phyloP scores from a whole-genome alignment of 2,888 invertebrate species.

The Clusia tigrina region DNA sequence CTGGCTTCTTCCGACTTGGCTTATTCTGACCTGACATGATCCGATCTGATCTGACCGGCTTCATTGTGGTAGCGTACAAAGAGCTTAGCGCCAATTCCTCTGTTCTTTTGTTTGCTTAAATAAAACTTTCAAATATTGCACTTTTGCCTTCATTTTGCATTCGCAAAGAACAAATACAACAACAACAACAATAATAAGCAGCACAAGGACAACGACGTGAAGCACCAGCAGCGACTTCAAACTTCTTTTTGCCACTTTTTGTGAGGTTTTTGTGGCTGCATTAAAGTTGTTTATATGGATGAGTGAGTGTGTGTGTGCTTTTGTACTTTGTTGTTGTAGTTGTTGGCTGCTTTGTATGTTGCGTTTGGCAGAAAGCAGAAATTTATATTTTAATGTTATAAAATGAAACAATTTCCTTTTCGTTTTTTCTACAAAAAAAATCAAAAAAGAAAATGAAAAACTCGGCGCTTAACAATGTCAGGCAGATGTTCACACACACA shows the following conservation, averaged over 20 bases:
- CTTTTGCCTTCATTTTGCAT: not conserved
- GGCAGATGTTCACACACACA: not conserved
- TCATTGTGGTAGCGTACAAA: too few relatives aligned
- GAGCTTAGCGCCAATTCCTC: not conserved
- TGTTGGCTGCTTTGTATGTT: not conserved
- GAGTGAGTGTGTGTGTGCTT: not conserved
- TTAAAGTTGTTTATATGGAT: not conserved
- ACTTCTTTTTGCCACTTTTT: not conserved
- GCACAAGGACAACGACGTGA: too few relatives aligned
- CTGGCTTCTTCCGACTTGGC: too few relatives aligned
- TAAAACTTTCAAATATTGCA: conserved; percentile 1
- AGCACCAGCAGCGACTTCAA: too few relatives aligned
- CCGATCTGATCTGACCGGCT: too few relatives aligned
- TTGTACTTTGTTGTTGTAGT: not conserved
- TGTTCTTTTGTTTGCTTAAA: not conserved
- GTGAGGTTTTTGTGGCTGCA: conserved; percentile 3
- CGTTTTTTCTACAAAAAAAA: not conserved
- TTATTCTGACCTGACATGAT: too few relatives aligned
- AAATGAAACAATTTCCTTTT: not conserved
- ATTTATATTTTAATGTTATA: conserved; percentile 8
- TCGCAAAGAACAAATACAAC: not conserved
- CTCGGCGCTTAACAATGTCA: not conserved
- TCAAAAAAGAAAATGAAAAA: not conserved
- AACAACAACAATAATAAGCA: not conserved
- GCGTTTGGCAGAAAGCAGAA: too few relatives aligned